phyloP scores from a whole-genome alignment of 2,888 invertebrate genomes.

The Glyphotaelius pellucidus region DNA sequence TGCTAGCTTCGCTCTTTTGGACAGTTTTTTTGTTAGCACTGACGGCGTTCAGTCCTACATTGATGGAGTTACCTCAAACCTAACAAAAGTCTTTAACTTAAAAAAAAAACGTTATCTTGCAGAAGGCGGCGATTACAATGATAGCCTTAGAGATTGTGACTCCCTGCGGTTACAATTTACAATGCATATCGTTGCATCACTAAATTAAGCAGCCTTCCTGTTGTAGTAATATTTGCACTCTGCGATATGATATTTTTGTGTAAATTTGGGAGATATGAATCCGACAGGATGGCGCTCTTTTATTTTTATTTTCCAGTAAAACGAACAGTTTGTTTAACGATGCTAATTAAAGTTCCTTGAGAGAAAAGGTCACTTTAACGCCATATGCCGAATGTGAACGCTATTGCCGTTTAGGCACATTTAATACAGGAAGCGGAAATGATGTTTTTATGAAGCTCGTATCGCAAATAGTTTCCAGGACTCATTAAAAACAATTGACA shows the following conservation, averaged over 20 bases:
- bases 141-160: neutral
- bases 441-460: slow-evolving; percentile 36
- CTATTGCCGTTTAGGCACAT: slow-evolving; percentile 15
- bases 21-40: too few species aligned
- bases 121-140: too few species aligned
- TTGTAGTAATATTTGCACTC: neutral
- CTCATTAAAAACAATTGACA: slow-evolving; percentile 2
- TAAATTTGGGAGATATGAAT: neutral
- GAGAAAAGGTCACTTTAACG: slow-evolving; percentile 16
- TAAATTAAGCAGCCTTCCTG: neutral
- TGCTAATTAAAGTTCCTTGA: neutral
- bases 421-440: slow-evolving; percentile 43
- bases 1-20: too few species aligned
- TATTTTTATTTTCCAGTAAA: neutral
- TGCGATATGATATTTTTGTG: neutral
- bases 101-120: too few species aligned
- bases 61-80: too few species aligned
- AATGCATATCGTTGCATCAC: neutral
- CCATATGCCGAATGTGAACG: slow-evolving; percentile 15
- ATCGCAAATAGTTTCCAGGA: slow-evolving; percentile 43
- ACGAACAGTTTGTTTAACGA: neutral
- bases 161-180: neutral
- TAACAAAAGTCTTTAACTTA: too few species aligned
- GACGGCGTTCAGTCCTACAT: too few species aligned
- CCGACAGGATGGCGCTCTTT: neutral